These are phyloP conservation scores for Silurus meridionalis DNA, from an alignment of 2,113 vertebrate species.

Conservation along the genomic window DNA sequence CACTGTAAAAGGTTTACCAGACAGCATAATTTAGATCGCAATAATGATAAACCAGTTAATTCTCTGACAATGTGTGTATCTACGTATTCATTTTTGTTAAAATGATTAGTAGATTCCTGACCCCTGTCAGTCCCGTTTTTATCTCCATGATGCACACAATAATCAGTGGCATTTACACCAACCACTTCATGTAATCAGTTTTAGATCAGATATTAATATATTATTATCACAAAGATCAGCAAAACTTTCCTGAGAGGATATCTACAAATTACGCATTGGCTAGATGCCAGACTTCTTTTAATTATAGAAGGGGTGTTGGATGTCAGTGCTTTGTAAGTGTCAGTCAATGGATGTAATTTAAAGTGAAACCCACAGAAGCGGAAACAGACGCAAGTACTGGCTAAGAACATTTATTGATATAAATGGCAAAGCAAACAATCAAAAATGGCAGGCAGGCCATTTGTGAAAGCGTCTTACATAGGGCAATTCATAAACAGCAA, in stretches of 20 bases:
- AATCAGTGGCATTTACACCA: neutral
- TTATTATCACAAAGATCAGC: neutral
- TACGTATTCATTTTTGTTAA: neutral
- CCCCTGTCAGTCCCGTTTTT: neutral
- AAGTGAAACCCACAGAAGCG: too few relatives aligned
- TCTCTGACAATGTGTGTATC: neutral
- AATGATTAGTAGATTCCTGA: neutral
- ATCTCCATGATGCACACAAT: neutral
- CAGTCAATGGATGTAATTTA: neutral
- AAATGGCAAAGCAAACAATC: too few relatives aligned
- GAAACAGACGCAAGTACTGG: too few relatives aligned
- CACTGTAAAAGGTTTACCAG: neutral
- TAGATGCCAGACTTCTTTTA: neutral
- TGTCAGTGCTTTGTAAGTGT: neutral
- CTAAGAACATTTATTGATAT: too few relatives aligned
- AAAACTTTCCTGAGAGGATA: neutral
- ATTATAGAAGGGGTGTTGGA: neutral
- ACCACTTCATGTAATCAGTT: neutral
- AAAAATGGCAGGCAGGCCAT: too few relatives aligned
- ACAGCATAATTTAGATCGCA: neutral
- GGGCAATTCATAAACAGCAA: too few relatives aligned
- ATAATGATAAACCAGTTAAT: neutral
- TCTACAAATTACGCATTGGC: neutral
- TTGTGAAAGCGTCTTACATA: too few relatives aligned
- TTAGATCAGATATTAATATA: neutral